Evolutionary conservation across 2,797 vertebrate species (phyloP).

Genomic region (Pseudocheirus occidentalis): DNA sequence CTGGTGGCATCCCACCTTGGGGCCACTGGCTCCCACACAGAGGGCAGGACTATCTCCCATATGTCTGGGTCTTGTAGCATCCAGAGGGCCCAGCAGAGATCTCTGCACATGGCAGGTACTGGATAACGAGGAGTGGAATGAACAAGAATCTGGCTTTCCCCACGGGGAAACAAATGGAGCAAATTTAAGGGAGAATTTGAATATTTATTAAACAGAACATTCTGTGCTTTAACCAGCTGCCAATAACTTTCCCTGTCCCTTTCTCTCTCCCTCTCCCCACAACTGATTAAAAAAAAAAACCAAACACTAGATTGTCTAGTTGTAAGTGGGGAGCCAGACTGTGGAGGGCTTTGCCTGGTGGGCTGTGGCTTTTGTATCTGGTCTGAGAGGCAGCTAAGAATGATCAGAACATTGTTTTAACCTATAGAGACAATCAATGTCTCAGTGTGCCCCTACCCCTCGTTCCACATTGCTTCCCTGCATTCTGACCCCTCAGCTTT

Average conservation of each 20-base stretch:
- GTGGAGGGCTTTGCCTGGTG: no score
- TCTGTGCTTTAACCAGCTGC: neutral
- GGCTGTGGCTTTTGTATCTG: no score
- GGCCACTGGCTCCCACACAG: fast-evolving
- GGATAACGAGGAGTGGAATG: no score
- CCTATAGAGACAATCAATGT: neutral
- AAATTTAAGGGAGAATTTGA: neutral
- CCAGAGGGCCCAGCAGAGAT: neutral
- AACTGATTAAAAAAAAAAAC: neutral
- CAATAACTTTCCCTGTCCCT: neutral
- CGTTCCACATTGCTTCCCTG: neutral
- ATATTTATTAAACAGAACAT: neutral
- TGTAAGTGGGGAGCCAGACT: no score
- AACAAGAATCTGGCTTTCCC: neutral
- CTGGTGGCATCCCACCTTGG: no score
- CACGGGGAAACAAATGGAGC: neutral
- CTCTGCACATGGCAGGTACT: neutral
- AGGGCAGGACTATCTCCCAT: neutral
- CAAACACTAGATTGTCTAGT: neutral
- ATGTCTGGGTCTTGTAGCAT: neutral
- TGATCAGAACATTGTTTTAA: neutral
- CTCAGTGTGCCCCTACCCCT: neutral
- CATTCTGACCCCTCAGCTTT: neutral
- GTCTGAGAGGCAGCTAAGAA: neutral
- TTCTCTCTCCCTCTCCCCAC: neutral